These are phyloP conservation scores for Macropis europaea DNA, from an alignment of 2,888 invertebrate species.

Conservation along the genomic window DNA sequence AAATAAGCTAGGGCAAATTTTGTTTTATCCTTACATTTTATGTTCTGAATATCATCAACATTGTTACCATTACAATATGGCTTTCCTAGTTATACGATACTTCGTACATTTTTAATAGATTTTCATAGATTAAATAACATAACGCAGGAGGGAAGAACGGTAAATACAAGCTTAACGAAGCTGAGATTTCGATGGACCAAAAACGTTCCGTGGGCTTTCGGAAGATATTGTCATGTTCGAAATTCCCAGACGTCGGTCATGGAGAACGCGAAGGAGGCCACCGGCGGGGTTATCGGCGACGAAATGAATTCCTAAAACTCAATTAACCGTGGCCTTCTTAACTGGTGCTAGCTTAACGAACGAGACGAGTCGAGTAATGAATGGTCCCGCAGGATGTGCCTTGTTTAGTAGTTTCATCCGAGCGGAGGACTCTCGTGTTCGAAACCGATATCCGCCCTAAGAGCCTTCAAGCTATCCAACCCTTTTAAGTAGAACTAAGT, in stretches of 20 bases:
- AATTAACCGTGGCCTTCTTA: slow-evolving; percentile 68
- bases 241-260: slow-evolving; percentile 47
- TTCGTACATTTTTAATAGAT: no score
- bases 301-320: slow-evolving; percentile 74
- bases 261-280: slow-evolving; percentile 37
- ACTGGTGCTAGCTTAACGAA: slow-evolving; percentile 52
- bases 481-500: slow-evolving; percentile 68
- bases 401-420: slow-evolving; percentile 36
- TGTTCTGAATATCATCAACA: no score
- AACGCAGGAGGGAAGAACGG: no score
- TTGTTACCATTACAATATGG: no score
- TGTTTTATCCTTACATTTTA: no score
- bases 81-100: no score
- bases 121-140: no score
- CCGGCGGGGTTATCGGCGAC: slow-evolving; percentile 64
- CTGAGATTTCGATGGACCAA: neutral
- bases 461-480: slow-evolving; percentile 64
- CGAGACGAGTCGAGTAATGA: slow-evolving; percentile 55
- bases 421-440: slow-evolving; percentile 33
- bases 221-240: slow-evolving; percentile 35
- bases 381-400: slow-evolving; percentile 56
- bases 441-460: slow-evolving; percentile 64
- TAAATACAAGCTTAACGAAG: no score
- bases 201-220: neutral
- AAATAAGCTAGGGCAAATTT: no score